Base-by-base conservation (phyloP, 2,113 vertebrate species). In the Lampris megalopsis region DNA sequence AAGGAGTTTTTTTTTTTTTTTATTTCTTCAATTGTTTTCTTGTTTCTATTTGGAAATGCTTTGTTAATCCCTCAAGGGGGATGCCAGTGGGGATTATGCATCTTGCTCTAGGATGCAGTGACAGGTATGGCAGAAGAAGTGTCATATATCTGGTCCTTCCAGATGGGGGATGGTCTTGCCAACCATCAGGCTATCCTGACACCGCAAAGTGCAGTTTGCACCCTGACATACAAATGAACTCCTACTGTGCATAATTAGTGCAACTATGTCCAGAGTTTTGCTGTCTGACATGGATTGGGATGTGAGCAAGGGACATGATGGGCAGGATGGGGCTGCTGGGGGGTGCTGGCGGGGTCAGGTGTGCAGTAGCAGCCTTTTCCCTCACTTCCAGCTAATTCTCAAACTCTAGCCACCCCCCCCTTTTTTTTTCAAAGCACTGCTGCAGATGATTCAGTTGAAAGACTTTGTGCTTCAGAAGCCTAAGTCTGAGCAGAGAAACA, bases 371-470 rank as follows among this genome's bases (percentile, higher is more conserved):
- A 57, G 65, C 54, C 10, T 4, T 3, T 7, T 2, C 41, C 52
- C 38, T 3, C 10, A 0, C 42, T 63, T 72, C n/a, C 70, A 37
- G 59, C 63, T 72, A 57, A 66, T 11, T 69, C 37, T 50, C 38
- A 54, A 74, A 50, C 9, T 53, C 50, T 53, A 11, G 10, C 10
- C 13, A 4, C 10, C 50, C 47, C 35, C 54, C 47, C 35, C 54
- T 73, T 2, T 53, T 40, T 35, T 68, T 5, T 38, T 36, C 41
- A 59, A 43, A 9, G 24, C 36, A 35, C 41, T 36, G 40, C 68
- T 58, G 47, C 49, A 66, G 24, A 48, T 53, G n/a, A 72, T 65
- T 56, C 63, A 53, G 63, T 66, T 52, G 36, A 62, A 73, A 84
- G 75, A 79, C 50, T 53, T 53, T 53, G 50, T 53, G 50, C 13